Conservation (phyloP, 2,113 vertebrate genomes). For the Nerophis ophidion region DNA sequence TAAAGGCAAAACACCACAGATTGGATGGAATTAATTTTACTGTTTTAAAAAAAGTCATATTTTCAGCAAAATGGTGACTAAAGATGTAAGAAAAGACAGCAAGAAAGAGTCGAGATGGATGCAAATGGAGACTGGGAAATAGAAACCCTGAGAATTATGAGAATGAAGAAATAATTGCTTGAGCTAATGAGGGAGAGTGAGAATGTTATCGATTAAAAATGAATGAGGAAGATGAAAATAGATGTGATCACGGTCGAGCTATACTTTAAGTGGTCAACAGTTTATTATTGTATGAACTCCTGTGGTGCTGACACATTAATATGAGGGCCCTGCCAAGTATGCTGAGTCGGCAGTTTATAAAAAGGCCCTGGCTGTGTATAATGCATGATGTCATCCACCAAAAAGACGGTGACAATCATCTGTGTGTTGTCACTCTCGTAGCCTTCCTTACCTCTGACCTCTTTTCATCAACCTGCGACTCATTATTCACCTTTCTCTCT, state of each 20-base stretch:
- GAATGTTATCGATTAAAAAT: neutral
- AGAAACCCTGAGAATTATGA: conserved; percentile 12
- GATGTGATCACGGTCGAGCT: neutral
- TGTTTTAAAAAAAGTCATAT: conserved; percentile 39
- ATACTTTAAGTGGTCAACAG: neutral
- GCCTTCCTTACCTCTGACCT: conserved; percentile 19
- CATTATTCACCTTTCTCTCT: conserved; percentile 28
- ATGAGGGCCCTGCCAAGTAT: neutral
- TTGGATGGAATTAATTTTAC: conserved; percentile 2
- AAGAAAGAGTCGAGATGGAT: neutral
- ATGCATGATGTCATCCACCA: conserved; percentile 5
- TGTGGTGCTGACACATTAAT: no score
- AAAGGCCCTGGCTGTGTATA: conserved; percentile 1
- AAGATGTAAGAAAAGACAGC: conserved; percentile 20
- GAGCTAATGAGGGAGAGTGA: conserved; percentile 1
- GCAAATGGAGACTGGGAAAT: conserved; percentile 3
- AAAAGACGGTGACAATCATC: conserved; percentile 16
- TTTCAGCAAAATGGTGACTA: conserved; percentile 21
- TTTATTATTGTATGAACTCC: neutral
- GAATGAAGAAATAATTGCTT: conserved; percentile 10
- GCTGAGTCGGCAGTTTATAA: conserved; percentile 29
- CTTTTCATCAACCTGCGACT: conserved; percentile 40
- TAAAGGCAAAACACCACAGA: no score
- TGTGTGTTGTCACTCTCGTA: conserved; percentile 5
- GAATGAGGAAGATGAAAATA: conserved; percentile 3